These are phyloP conservation scores for Dendroctonus valens DNA, from an alignment of 1,140 invertebrate species.

Conservation along the genomic window DNA sequence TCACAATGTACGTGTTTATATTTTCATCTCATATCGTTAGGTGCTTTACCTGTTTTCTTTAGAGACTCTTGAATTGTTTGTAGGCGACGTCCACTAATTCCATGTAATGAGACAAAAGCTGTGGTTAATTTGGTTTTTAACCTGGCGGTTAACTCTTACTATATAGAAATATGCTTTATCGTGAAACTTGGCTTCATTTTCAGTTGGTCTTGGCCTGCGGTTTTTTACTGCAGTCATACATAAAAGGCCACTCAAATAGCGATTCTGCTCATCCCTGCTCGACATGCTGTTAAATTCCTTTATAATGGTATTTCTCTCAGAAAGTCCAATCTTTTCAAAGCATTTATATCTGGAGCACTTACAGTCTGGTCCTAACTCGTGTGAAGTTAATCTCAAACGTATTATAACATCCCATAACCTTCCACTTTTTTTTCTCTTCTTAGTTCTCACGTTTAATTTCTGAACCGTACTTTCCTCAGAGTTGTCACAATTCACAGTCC, in stretches of 20 bases:
- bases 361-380: conserved; percentile 6
- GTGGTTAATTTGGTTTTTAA: neutral
- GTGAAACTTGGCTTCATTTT: conserved; percentile 1
- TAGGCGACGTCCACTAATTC: neutral
- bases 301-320: conserved; percentile 4
- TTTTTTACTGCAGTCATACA: neutral
- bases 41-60: conserved; percentile 5
- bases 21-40: conserved; percentile 9
- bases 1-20: conserved; percentile 8
- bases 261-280: conserved; percentile 4
- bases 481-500: too few relatives aligned
- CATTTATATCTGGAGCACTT: conserved; percentile 2
- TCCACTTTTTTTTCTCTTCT: conserved; percentile 4
- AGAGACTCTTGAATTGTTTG: conserved; percentile 8
- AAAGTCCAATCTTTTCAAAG: conserved; percentile 7
- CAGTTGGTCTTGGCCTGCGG: neutral
- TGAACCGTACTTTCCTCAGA: too few relatives aligned
- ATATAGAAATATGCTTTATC: conserved; percentile 8
- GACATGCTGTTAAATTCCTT: conserved; percentile 4
- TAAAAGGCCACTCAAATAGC: conserved; percentile 2
- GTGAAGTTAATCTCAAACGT: conserved; percentile 1
- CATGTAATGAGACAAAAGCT: conserved; percentile 10
- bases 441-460: too few relatives aligned
- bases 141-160: conserved; percentile 6
- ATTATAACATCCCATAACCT: neutral